A percentile compares a stretch with the other conserved stretches of the same genome.
These are phyloP conservation scores for Diarsia mendica DNA, from an alignment of 2,888 invertebrate genomes.

Conservation along the genomic window DNA sequence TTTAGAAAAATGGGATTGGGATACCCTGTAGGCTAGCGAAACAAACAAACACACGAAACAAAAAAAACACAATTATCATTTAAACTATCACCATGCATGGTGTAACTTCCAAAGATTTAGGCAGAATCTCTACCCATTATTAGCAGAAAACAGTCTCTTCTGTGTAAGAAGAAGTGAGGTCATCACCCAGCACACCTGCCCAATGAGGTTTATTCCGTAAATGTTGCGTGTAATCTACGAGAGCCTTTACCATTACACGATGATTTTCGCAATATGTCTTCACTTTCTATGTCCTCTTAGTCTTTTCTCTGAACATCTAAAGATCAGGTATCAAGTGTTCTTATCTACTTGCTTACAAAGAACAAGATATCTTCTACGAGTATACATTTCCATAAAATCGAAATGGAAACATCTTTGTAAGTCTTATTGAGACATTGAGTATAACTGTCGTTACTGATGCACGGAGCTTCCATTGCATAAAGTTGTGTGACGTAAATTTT, in stretches of 20 bases:
- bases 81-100: neutral
- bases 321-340: neutral
- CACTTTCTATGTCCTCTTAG: too few species aligned
- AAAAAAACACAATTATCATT: too few species aligned
- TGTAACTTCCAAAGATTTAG: neutral
- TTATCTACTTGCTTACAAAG: neutral
- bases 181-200: neutral
- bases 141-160: too few species aligned
- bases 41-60: too few species aligned
- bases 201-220: neutral
- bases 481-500: slow-evolving; percentile 51
- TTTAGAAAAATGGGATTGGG: too few species aligned
- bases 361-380: neutral
- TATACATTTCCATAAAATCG: slow-evolving; percentile 34
- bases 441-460: slow-evolving; percentile 22
- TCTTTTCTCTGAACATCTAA: neutral
- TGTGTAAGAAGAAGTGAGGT: too few species aligned
- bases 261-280: too few species aligned
- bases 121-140: too few species aligned
- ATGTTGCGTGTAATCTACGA: neutral
- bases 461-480: slow-evolving; percentile 42
- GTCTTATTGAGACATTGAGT: slow-evolving; percentile 50
- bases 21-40: too few species aligned
- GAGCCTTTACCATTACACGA: neutral
- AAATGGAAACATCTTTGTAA: slow-evolving; percentile 24